These are phyloP conservation scores for Mirounga angustirostris DNA, from an alignment of 2,113 vertebrate species.

Conservation along the genomic window DNA sequence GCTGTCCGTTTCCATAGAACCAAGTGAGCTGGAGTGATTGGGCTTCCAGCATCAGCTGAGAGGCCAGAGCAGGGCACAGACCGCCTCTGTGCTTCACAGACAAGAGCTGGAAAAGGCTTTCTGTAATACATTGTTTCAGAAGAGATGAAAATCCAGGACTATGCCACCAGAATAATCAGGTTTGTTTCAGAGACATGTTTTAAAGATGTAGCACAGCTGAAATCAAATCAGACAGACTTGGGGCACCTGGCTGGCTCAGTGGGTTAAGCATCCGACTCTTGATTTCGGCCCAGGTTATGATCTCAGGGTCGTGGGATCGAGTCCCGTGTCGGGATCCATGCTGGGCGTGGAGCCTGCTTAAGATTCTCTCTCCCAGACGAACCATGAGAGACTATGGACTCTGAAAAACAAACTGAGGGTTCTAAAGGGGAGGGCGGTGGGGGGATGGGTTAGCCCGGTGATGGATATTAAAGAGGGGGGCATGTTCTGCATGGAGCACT, in stretches of 20 bases:
- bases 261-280: not conserved
- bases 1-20: not conserved
- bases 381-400: too few species aligned
- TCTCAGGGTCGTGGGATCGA: not conserved
- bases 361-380: not conserved
- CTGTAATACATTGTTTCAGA: conserved; percentile 1
- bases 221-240: conserved; percentile 16
- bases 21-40: not conserved
- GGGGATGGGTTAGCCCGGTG: too few species aligned
- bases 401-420: too few species aligned
- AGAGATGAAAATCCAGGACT: not conserved
- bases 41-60: not conserved
- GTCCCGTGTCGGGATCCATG: not conserved
- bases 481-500: too few species aligned
- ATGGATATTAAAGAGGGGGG: too few species aligned
- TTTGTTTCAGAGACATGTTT: not conserved
- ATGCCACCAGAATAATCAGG: not conserved
- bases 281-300: not conserved
- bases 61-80: not conserved
- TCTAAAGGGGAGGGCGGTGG: too few species aligned
- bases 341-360: not conserved
- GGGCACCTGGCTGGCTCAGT: not conserved
- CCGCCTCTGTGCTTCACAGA: not conserved
- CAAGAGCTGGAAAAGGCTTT: not conserved
- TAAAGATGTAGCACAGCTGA: not conserved